These are phyloP conservation scores for Caradrina kadenii DNA, from an alignment of 2,888 invertebrate genomes.

Conservation along the genomic window DNA sequence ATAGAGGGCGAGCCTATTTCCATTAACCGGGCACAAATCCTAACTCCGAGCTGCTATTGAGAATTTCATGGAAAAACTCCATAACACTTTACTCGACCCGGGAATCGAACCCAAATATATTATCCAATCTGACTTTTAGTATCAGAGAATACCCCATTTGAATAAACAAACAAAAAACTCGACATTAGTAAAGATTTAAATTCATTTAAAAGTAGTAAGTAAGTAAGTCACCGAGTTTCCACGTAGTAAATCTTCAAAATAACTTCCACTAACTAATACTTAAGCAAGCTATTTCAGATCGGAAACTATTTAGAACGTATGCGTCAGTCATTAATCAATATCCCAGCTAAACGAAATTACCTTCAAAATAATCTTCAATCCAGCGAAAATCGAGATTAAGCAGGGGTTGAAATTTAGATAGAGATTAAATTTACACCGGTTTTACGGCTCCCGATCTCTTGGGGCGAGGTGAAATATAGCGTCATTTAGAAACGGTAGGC, in stretches of 20 bases:
- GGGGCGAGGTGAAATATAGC: slow-evolving; percentile 67
- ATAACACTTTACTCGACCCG: too few relatives aligned
- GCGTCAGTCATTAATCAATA: slow-evolving; percentile 47
- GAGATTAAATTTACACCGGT: slow-evolving; percentile 68
- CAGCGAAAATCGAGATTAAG: slow-evolving; percentile 55
- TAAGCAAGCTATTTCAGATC: not conserved
- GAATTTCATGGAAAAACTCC: too few relatives aligned
- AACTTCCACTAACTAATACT: not conserved
- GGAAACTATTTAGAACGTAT: slow-evolving; percentile 17
- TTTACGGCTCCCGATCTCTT: slow-evolving; percentile 63
- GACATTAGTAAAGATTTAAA: too few relatives aligned
- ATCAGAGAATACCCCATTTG: too few relatives aligned
- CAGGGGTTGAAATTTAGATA: slow-evolving; percentile 66
- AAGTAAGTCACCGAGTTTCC: not conserved
- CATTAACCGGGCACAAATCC: too few relatives aligned
- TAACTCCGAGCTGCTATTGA: too few relatives aligned
- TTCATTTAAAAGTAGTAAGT: too few relatives aligned
- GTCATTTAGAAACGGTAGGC: slow-evolving; percentile 65
- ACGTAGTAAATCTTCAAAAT: not conserved
- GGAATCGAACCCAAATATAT: too few relatives aligned
- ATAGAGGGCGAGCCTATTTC: too few relatives aligned
- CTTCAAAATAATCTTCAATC: slow-evolving; percentile 59
- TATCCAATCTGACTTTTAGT: too few relatives aligned
- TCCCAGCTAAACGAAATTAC: slow-evolving; percentile 40
- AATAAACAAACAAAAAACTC: too few relatives aligned